These are phyloP conservation scores for Stegostoma tigrinum DNA, from an alignment of 2,113 vertebrate genomes.

Conservation along the genomic window DNA sequence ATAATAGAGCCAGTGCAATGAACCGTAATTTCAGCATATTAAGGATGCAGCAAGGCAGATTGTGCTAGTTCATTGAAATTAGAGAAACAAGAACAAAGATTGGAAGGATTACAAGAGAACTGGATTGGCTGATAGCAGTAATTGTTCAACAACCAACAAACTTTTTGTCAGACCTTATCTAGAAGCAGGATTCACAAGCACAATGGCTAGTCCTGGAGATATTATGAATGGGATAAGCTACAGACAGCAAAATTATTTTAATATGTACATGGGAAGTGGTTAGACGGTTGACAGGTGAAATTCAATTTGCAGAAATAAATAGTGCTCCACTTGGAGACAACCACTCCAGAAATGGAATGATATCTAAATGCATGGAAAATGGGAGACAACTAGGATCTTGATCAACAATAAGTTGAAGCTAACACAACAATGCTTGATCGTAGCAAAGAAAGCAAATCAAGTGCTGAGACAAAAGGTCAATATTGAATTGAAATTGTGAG, in stretches of 20 bases:
- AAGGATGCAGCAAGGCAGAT: background rate
- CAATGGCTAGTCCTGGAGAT: background rate
- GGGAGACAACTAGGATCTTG: background rate
- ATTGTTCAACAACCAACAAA: background rate
- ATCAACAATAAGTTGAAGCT: slow-evolving; percentile 9
- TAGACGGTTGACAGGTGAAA: background rate
- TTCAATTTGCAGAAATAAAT: background rate
- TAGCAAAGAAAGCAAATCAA: background rate
- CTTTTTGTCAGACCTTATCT: background rate
- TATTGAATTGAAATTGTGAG: background rate
- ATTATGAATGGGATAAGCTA: background rate
- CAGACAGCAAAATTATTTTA: background rate
- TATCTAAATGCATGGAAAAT: background rate
- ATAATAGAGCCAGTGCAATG: background rate
- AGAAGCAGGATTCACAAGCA: background rate
- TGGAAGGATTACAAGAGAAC: background rate
- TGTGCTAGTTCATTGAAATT: background rate
- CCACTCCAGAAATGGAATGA: background rate
- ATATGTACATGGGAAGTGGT: background rate
- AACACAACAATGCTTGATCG: background rate
- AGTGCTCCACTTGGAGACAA: background rate
- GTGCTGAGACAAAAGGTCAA: background rate
- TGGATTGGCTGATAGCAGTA: background rate
- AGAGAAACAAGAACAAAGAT: background rate
- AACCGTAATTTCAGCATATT: background rate